Conservation (phyloP, 2,888 invertebrate genomes). For the Amphimallon solstitiale region DNA sequence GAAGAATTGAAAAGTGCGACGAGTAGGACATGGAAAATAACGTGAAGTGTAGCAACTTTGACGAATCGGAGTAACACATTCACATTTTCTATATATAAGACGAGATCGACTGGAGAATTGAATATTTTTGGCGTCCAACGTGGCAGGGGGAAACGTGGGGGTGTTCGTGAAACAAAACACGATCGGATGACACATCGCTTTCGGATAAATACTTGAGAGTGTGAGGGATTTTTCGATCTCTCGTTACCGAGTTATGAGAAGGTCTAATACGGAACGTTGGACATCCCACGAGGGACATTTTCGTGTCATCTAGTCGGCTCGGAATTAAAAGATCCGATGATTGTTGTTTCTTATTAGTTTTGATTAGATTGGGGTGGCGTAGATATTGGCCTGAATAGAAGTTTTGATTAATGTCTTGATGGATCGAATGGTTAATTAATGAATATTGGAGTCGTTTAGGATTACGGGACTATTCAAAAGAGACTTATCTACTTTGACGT, state of each 20-base stretch:
- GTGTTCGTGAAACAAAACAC: constrained; percentile 13
- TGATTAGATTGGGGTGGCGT: constrained; percentile 24
- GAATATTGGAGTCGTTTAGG: too few species aligned
- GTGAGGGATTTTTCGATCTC: constrained; percentile 24
- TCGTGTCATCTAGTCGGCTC: constrained; percentile 14
- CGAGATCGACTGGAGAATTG: constrained; percentile 25
- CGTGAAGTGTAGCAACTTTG: too few species aligned
- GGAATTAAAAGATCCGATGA: constrained; percentile 26
- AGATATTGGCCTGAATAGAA: too few species aligned
- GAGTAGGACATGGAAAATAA: too few species aligned
- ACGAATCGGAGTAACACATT: too few species aligned
- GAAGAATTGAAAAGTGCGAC: too few species aligned
- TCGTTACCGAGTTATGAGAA: constrained; percentile 1
- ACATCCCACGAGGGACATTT: constrained; percentile 27
- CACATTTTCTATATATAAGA: too few species aligned
- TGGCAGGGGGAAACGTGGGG: too few species aligned
- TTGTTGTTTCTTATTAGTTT: constrained; percentile 32
- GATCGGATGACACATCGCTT: constrained; percentile 32
- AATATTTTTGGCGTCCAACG: constrained; percentile 20
- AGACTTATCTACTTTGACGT: too few species aligned
- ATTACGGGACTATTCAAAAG: too few species aligned
- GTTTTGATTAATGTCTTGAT: too few species aligned
- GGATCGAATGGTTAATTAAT: too few species aligned
- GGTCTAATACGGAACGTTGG: neutral
- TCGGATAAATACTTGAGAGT: constrained; percentile 8